These are phyloP conservation scores for Penaeus vannamei DNA, from an alignment of 1,140 invertebrate species.

Conservation along the genomic window DNA sequence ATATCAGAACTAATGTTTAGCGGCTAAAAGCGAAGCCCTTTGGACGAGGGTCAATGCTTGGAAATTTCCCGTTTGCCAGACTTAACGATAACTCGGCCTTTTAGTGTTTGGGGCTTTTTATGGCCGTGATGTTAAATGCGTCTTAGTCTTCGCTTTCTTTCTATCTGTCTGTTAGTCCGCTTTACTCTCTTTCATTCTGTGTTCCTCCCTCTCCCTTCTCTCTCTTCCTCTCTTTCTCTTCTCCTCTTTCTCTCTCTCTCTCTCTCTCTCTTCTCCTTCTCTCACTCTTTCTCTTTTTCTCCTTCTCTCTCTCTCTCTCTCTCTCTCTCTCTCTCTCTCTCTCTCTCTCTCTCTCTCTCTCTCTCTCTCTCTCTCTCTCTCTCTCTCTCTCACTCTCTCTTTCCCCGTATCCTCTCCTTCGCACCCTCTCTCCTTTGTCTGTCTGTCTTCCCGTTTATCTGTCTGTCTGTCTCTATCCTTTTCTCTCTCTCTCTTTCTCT, in stretches of 20 bases:
- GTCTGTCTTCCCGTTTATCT: no score
- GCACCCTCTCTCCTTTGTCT: no score
- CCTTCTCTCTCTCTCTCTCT: constrained; percentile 20
- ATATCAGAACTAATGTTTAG: no score
- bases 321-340: constrained; percentile 43
- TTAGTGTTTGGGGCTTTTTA: no score
- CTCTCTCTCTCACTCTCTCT: no score
- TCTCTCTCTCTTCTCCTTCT: neutral
- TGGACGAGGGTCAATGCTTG: no score
- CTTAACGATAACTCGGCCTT: no score
- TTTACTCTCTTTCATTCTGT: neutral
- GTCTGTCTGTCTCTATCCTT: no score
- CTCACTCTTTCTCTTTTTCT: constrained; percentile 29
- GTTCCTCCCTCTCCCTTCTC: neutral
- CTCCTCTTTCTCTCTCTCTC: neutral
- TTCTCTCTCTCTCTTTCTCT: no score
- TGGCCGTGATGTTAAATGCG: neutral
- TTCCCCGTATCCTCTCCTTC: no score
- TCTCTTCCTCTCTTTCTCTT: neutral
- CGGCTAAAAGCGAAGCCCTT: no score
- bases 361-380: neutral
- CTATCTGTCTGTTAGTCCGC: neutral
- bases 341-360: constrained; percentile 18
- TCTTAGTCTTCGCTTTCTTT: neutral
- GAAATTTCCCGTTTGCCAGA: no score